Base-by-base conservation (phyloP, 2,797 vertebrate genomes). In the Linurgus olivaceus region DNA sequence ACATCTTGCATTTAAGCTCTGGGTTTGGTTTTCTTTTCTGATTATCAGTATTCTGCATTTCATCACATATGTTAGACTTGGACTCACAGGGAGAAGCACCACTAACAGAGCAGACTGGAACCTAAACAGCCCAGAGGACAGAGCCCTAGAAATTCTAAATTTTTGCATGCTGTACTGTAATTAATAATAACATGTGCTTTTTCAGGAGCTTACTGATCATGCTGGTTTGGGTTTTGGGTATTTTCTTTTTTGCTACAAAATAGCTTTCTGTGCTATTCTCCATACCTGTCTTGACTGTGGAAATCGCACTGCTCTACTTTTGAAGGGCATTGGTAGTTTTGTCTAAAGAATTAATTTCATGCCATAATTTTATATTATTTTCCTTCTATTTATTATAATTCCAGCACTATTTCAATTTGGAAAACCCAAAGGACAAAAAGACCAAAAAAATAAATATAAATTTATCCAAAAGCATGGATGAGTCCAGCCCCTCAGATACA, bases 191-290 rank as follows among this genome's bases (percentile, higher is more conserved):
- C 1, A 25, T 40, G 6, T 29, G 20, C 20, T 89, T 87, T 29
- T 55, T 70, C 13, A 63, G 4, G 26, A 73, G 23, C 18, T 87
- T 57, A 70, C 31, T 29, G 7, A 58, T 66, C 13, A 26, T 45
- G 5, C 2, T 13, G 13, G 11, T 25, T 70, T 35, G 8, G 38
- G 4, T 31, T 68, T 31, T 8, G 33, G 29, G 6, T 9, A 0
- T 1, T 38, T 38, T 38, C 13, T 4, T 40, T 58, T 31, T 42
- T 18, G 1, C 14, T 38, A 79, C 9, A 4, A 65, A 67, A 33
- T 25, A 11, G 21, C 50, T 62, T 81, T 44, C 50, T 68, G 11
- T 61, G 40, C 42, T n/a, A 33, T 31, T 76, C 19, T 45, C 9
- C 16, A 47, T 12, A 47, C 4, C 4, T 35, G 45, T 51, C 14